Conservation (phyloP, 2,797 vertebrate species). For the Ctenosaura bakeri region DNA sequence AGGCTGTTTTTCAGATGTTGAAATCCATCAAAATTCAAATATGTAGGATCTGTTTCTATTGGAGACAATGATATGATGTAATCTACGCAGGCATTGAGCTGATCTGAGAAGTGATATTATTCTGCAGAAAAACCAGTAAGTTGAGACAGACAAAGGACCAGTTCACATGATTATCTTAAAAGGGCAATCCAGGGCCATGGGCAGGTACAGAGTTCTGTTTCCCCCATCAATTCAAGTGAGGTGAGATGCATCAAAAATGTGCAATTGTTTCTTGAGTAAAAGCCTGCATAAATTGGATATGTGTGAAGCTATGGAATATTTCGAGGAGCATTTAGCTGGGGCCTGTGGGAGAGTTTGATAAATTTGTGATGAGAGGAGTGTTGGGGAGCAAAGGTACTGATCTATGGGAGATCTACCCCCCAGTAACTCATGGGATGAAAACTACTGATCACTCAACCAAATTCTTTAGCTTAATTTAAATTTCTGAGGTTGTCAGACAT, state of each 20-base stretch:
- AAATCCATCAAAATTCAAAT: slow-evolving; percentile 14
- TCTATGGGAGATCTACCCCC: background rate
- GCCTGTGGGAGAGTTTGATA: background rate
- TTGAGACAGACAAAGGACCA: background rate
- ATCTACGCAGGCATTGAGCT: background rate
- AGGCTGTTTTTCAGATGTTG: background rate
- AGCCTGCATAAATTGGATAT: background rate
- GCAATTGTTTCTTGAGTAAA: background rate
- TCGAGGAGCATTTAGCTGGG: background rate
- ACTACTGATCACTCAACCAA: background rate
- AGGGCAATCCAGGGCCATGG: no score
- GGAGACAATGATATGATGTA: background rate
- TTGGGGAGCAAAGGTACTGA: background rate
- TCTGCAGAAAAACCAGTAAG: background rate
- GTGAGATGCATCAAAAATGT: background rate
- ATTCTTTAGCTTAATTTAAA: background rate
- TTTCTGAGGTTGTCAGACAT: background rate
- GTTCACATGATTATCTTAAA: background rate
- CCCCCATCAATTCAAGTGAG: background rate
- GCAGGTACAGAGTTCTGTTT: background rate
- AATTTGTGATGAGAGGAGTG: background rate
- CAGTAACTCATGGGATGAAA: background rate
- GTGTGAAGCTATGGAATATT: background rate
- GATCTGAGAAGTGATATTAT: background rate
- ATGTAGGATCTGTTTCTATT: background rate